Base-by-base conservation (phyloP, 2,113 vertebrate species). In the Myotis davidii region DNA sequence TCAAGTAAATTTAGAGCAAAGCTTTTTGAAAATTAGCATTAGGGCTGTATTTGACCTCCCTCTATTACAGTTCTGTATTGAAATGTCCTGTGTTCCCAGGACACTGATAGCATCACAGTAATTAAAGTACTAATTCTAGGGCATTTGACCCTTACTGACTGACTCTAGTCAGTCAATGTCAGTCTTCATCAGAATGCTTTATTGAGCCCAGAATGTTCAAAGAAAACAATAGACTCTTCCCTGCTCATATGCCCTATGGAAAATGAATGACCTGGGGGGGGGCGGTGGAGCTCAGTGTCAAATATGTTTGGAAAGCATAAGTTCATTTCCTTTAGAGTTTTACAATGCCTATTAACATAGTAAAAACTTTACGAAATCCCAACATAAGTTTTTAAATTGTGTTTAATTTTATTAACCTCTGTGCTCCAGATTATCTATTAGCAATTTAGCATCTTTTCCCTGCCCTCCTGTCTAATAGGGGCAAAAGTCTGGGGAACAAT, bases 321-420 rank as follows among this genome's bases (percentile, higher is more conserved):
- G 29, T 10, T 76, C 54, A 54, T 25, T 32, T 74, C 21, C 32
- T 82, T 91, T 81, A 12, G 16, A 82, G 48, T 87, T 76, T 91
- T 67, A 82, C 14, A 85, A 21, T 79, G 2, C 20, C 42, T 4
- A 48, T 79, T 89, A 37, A 50, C n/a, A 42, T 34, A 72, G 52
- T 65, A 81, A 85, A 95, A 81, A 93, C 37, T 32, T 88, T n/a
- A 78, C 79, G 52, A 88, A 89, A 90, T 59, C 25, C 14, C 16
- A 52, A 86, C 74, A 56, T 85, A 18, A 25, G 39, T 85, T 85
- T 84, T 45, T 23, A 29, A 20, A 73, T 14, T 48, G 16, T 67
- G 48, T 82, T 93, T 67, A 73, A 50, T 42, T 73, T 90, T 73
- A 16, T 67, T 81, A 96, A 73, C 37, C 21, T 9, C 25, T 72